Conservation (phyloP, 2,797 vertebrate species). For the Trematomus bernacchii region DNA sequence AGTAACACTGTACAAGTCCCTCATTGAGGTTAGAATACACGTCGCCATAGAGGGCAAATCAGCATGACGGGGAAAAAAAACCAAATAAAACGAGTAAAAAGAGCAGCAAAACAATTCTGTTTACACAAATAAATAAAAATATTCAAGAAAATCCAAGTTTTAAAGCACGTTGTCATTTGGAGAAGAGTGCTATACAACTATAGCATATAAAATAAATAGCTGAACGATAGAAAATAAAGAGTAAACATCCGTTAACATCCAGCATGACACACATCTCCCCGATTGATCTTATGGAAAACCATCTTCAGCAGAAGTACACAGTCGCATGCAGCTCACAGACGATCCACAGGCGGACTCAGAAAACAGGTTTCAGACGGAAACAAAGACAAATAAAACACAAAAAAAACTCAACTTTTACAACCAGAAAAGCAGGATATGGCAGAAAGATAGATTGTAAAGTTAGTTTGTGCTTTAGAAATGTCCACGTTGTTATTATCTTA, state of each 20-base stretch:
- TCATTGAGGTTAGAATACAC: slow-evolving; percentile 79
- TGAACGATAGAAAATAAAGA: slow-evolving; percentile 10
- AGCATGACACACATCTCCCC: slow-evolving; percentile 19
- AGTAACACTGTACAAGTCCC: slow-evolving; percentile 70
- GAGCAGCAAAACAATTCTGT: neutral
- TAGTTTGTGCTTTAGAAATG: slow-evolving; percentile 52
- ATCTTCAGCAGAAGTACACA: slow-evolving; percentile 30
- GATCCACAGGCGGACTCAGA: slow-evolving; percentile 41
- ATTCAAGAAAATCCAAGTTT: slow-evolving; percentile 25
- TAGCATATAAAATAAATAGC: neutral
- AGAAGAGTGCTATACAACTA: slow-evolving; percentile 12
- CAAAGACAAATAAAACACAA: neutral
- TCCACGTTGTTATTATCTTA: too few species aligned
- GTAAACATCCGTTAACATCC: slow-evolving; percentile 8
- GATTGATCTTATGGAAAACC: neutral
- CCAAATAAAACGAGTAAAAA: neutral
- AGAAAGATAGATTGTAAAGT: slow-evolving; percentile 14
- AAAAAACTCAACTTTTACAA: slow-evolving; percentile 8
- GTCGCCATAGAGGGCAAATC: slow-evolving; percentile 67
- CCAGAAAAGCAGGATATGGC: slow-evolving; percentile 10
- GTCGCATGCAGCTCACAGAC: slow-evolving; percentile 60
- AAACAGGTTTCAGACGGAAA: slow-evolving; percentile 39
- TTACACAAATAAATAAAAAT: slow-evolving; percentile 7
- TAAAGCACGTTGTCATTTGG: slow-evolving; percentile 69
- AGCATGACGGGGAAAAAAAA: slow-evolving; percentile 22